These are phyloP conservation scores for Xylocampa areola DNA, from an alignment of 2,888 invertebrate species.

Conservation along the genomic window DNA sequence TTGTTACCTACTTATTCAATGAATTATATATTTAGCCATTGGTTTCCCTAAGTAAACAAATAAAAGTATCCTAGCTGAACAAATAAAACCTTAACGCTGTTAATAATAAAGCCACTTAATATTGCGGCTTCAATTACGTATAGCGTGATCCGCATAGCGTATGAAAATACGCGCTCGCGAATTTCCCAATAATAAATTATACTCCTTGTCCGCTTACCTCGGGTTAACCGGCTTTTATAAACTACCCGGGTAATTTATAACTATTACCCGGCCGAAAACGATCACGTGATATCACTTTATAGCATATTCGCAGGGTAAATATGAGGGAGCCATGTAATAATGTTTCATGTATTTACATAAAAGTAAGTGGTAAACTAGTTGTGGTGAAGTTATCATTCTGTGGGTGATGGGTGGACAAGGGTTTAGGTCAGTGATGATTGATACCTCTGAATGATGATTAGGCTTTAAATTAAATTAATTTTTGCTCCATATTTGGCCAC, in stretches of 20 bases:
- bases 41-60: no score
- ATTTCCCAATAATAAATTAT: constrained; percentile 89
- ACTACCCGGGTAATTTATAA: constrained; percentile 89
- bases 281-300: constrained; percentile 90
- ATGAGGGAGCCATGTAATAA: constrained; percentile 82
- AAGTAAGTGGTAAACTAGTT: constrained; percentile 62
- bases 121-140: constrained; percentile 41
- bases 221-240: constrained; percentile 90
- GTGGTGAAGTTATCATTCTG: constrained; percentile 26
- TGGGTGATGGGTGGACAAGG: constrained; percentile 12
- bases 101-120: constrained; percentile 39
- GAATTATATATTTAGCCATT: no score
- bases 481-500: no score
- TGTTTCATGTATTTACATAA: constrained; percentile 71
- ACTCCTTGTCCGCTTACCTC: constrained; percentile 88
- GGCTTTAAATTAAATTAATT: no score
- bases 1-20: no score
- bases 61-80: neutral
- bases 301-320: constrained; percentile 87
- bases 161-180: constrained; percentile 85
- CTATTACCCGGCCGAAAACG: constrained; percentile 88
- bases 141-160: constrained; percentile 74
- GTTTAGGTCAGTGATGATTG: constrained; percentile 1
- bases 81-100: constrained; percentile 3
- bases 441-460: neutral